Evolutionary conservation across 1,140 invertebrate species (phyloP).

Genomic region (Mya arenaria): DNA sequence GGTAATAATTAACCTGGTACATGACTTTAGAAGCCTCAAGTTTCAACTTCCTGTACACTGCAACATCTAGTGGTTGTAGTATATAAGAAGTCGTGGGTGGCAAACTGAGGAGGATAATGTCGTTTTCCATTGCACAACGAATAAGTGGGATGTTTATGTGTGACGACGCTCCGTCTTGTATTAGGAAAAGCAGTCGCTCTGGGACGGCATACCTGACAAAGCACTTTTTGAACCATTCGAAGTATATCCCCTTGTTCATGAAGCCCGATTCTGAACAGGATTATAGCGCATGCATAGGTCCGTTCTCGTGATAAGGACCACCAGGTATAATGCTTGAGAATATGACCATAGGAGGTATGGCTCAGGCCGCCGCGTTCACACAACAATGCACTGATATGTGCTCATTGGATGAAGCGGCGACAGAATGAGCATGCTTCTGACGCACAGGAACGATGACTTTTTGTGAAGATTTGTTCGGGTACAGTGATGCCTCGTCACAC

Average conservation of each 20-base stretch:
- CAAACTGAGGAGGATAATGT: constrained; percentile 1
- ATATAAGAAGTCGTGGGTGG: not conserved
- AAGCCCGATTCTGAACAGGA: constrained; percentile 19
- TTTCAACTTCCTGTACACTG: not conserved
- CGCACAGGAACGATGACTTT: not conserved
- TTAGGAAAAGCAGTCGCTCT: not conserved
- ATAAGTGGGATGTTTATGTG: not conserved
- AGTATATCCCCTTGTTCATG: constrained; percentile 11
- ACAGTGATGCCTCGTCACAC: not conserved
- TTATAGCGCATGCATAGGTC: too few relatives aligned
- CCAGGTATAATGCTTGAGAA: constrained; percentile 6
- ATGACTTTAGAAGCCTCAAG: not conserved
- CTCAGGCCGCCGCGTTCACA: not conserved
- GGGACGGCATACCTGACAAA: not conserved
- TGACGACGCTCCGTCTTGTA: constrained; percentile 16
- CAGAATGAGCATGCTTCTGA: not conserved
- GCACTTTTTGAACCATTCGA: constrained; percentile 9
- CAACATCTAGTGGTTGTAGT: not conserved
- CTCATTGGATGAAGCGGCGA: not conserved
- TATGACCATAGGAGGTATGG: constrained; percentile 23
- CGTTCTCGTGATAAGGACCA: not conserved
- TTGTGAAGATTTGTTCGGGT: not conserved
- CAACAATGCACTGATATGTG: constrained; percentile 32
- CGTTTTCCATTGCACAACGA: constrained; percentile 6
- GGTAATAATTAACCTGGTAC: not conserved